Conservation (phyloP, 2,888 invertebrate species). For the Acleris literana region DNA sequence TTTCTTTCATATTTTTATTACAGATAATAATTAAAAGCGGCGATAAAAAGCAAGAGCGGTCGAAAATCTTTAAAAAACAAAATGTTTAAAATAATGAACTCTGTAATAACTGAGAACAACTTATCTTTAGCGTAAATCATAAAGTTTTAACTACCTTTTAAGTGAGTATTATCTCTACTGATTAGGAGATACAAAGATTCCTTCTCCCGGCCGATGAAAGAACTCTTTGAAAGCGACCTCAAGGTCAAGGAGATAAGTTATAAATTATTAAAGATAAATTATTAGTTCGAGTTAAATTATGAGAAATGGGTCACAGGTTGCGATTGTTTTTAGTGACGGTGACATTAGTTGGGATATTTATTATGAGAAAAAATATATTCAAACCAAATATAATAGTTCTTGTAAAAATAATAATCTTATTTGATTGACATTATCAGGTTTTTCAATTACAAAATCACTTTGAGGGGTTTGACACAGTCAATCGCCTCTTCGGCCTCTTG, state of each 20-base stretch:
- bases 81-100: conserved; percentile 41
- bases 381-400: too few relatives aligned
- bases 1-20: conserved; percentile 30
- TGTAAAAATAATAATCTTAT: too few relatives aligned
- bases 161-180: conserved; percentile 70
- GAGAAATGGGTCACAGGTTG: conserved; percentile 27
- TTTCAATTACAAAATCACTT: conserved; percentile 1
- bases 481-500: conserved; percentile 45
- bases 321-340: conserved; percentile 24
- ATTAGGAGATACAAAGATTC: conserved; percentile 66
- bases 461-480: conserved; percentile 45
- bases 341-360: conserved; percentile 28
- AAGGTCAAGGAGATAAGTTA: conserved; percentile 59
- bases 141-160: conserved; percentile 69
- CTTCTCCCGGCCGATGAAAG: conserved; percentile 46
- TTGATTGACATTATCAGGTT: background rate
- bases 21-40: conserved; percentile 20
- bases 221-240: conserved; percentile 57
- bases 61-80: conserved; percentile 39
- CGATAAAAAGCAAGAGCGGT: conserved; percentile 14
- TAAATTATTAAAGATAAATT: conserved; percentile 53
- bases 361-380: conserved; percentile 6
- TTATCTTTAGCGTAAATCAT: conserved; percentile 75
- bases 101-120: conserved; percentile 47
- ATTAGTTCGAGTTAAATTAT: conserved; percentile 34